Evolutionary conservation across 2,113 vertebrate genomes (phyloP).

Genomic region (Hippocampus comes): DNA sequence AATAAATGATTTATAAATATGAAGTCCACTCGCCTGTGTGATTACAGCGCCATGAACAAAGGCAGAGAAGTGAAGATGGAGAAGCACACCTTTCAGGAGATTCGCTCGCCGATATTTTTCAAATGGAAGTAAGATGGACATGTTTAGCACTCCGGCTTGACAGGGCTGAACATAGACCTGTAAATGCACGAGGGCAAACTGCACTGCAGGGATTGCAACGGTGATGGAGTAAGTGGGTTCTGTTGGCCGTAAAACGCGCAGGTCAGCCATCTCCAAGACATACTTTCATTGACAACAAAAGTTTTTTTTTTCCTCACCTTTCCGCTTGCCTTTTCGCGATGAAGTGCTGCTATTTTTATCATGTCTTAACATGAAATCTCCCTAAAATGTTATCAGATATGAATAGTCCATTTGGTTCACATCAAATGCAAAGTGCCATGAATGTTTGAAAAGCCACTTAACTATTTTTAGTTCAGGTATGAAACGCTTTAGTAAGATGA

Average conservation of each 20-base stretch:
- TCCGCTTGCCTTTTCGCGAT: neutral
- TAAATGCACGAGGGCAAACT: slow-evolving; percentile 60
- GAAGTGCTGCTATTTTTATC: neutral
- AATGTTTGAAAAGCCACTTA: neutral
- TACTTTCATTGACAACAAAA: neutral
- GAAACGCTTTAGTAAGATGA: neutral
- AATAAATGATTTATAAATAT: slow-evolving; percentile 66
- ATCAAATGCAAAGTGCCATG: neutral
- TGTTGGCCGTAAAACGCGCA: slow-evolving; percentile 50
- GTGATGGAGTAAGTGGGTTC: slow-evolving; percentile 66
- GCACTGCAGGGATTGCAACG: slow-evolving; percentile 62
- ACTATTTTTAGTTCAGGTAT: neutral
- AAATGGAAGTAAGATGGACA: slow-evolving; percentile 65
- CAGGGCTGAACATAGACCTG: slow-evolving; percentile 63
- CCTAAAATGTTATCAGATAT: neutral
- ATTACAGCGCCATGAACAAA: slow-evolving; percentile 53
- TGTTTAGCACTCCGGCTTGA: slow-evolving; percentile 60
- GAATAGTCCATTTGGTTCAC: neutral
- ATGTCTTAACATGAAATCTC: neutral
- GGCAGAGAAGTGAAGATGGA: slow-evolving; percentile 27
- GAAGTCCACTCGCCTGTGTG: slow-evolving; percentile 44
- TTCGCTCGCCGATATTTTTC: slow-evolving; percentile 20
- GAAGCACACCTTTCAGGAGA: slow-evolving; percentile 39
- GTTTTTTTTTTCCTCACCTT: neutral
- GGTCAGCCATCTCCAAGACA: slow-evolving; percentile 46